phyloP scores from a whole-genome alignment of 2,888 invertebrate species.

The Atethmia centrago region DNA sequence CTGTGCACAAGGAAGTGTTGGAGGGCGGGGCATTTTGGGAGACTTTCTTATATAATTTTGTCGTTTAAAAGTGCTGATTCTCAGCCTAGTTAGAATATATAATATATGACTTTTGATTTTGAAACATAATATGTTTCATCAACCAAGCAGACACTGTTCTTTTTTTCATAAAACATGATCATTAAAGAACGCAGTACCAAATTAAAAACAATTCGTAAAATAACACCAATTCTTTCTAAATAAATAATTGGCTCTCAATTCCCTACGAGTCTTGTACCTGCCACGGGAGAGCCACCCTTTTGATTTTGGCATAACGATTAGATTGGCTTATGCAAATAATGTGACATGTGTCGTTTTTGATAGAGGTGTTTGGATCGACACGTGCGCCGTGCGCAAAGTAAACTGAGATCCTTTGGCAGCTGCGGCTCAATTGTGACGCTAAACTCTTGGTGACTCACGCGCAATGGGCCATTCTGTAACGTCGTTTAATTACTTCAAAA shows the following conservation, averaged over 20 bases:
- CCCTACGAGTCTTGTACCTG: constrained; percentile 12
- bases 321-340: constrained; percentile 36
- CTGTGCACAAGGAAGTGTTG: too few species aligned
- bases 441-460: constrained; percentile 78
- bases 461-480: constrained; percentile 61
- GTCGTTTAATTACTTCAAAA: constrained; percentile 43
- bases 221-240: constrained; percentile 40
- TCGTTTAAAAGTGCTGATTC: too few species aligned
- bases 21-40: too few species aligned
- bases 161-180: not conserved
- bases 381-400: constrained; percentile 89
- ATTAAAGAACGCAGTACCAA: constrained; percentile 2
- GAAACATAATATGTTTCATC: not conserved
- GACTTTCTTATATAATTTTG: too few species aligned
- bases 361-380: constrained; percentile 71
- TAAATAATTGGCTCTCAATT: constrained; percentile 48
- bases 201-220: constrained; percentile 22
- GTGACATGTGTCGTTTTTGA: constrained; percentile 75
- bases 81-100: too few species aligned
- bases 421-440: constrained; percentile 82
- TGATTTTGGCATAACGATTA: constrained; percentile 16
- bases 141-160: not conserved
- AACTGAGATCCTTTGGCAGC: constrained; percentile 90
- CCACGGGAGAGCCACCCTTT: constrained; percentile 6
- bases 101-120: not conserved